Percentiles rank a stretch among this genome's conserved stretches.
These are phyloP conservation scores for Zosterops japonicus DNA, from an alignment of 2,113 vertebrate genomes.

Conservation along the genomic window DNA sequence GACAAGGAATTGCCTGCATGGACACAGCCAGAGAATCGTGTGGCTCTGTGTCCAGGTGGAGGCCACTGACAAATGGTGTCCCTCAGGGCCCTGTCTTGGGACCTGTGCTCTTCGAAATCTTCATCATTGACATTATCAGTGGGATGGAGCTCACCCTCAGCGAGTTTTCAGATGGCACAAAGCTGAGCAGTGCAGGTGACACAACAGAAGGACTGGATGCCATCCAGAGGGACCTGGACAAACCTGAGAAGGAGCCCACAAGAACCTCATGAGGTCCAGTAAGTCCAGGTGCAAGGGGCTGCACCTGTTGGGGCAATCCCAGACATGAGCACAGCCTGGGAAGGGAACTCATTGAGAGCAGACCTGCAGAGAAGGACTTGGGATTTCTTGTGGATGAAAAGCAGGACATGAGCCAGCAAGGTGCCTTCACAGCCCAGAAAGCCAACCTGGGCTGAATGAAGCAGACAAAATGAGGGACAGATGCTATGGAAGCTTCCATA, in stretches of 20 bases:
- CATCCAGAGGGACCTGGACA: not conserved
- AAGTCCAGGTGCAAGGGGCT: not conserved
- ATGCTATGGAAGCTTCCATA: not conserved
- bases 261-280: not conserved
- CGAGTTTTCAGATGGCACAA: not conserved
- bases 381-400: not conserved
- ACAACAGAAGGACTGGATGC: not conserved
- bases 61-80: not conserved
- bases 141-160: not conserved
- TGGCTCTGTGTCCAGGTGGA: not conserved
- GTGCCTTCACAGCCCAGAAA: not conserved
- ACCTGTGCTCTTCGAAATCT: not conserved
- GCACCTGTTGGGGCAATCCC: rapidly evolving
- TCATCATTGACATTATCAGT: not conserved
- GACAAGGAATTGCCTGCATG: not conserved
- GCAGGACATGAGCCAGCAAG: not conserved
- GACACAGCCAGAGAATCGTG: not conserved
- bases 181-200: not conserved
- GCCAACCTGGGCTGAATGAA: not conserved
- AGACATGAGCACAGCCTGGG: not conserved
- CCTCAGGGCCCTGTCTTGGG: not conserved
- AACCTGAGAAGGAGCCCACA: not conserved
- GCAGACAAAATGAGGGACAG: not conserved
- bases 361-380: rapidly evolving
- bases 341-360: not conserved